These are phyloP conservation scores for Steatornis caripensis DNA, from an alignment of 2,113 vertebrate species.

Conservation along the genomic window DNA sequence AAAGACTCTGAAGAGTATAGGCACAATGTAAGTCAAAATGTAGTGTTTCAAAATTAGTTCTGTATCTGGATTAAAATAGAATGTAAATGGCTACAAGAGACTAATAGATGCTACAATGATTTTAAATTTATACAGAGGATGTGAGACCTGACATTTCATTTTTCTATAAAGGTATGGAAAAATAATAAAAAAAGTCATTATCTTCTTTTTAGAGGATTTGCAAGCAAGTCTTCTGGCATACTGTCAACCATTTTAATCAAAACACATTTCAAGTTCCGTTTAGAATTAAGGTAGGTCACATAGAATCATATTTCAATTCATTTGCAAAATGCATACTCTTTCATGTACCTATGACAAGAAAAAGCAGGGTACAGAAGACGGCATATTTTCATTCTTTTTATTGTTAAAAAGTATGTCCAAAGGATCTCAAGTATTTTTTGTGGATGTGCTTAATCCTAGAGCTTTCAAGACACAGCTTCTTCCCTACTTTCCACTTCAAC, in stretches of 20 bases:
- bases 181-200: neutral
- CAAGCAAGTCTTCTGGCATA: slow-evolving; percentile 19
- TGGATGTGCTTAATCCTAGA: slow-evolving; percentile 62
- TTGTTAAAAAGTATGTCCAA: slow-evolving; percentile 22
- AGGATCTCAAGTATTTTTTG: slow-evolving; percentile 50
- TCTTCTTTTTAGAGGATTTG: neutral
- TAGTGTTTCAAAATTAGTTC: neutral
- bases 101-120: neutral
- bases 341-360: neutral
- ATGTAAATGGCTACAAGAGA: neutral
- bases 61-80: neutral
- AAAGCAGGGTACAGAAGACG: neutral
- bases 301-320: neutral
- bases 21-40: neutral
- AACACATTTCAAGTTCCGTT: neutral
- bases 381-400: neutral
- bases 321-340: neutral
- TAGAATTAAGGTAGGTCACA: slow-evolving; percentile 56
- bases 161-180: neutral
- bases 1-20: neutral
- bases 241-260: slow-evolving; percentile 38
- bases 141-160: neutral
- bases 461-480: slow-evolving; percentile 67
- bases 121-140: neutral
- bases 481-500: slow-evolving; percentile 55